phyloP scores from a whole-genome alignment of 1,140 invertebrate species.

The Leptinotarsa lineolata region DNA sequence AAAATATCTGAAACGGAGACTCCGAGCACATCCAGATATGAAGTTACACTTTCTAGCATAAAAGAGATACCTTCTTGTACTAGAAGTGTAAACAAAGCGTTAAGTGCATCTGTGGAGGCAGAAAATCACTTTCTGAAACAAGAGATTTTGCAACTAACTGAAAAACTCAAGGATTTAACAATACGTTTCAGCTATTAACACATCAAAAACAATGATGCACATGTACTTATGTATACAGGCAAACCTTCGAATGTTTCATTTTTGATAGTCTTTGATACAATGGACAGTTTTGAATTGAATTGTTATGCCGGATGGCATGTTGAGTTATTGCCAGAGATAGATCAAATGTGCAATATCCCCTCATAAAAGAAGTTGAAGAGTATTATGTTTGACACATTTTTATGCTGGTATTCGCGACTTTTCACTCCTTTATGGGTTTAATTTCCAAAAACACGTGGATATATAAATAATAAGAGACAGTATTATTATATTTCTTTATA shows the following conservation, averaged over 20 bases:
- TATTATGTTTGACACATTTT: too few species aligned
- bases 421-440: too few species aligned
- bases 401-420: too few species aligned
- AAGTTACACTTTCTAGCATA: too few species aligned
- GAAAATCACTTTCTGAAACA: slow-evolving; percentile 35
- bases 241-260: neutral
- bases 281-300: slow-evolving; percentile 33
- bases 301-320: slow-evolving; percentile 40
- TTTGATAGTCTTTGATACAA: slow-evolving; percentile 28
- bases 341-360: slow-evolving; percentile 5
- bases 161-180: slow-evolving; percentile 18
- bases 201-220: slow-evolving; percentile 33
- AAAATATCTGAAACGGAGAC: too few species aligned
- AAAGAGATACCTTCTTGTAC: neutral
- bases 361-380: too few species aligned
- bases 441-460: too few species aligned
- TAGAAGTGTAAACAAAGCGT: slow-evolving; percentile 6
- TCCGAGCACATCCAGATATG: too few species aligned
- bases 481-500: too few species aligned
- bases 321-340: slow-evolving; percentile 39
- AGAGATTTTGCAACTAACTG: slow-evolving; percentile 27
- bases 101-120: slow-evolving; percentile 26
- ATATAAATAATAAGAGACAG: too few species aligned
- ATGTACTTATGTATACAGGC: slow-evolving; percentile 24
- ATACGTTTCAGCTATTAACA: slow-evolving; percentile 33